A percentile compares a stretch with the other conserved stretches of the same genome.
These are phyloP conservation scores for Entomyzon cyanotis DNA, from an alignment of 2,113 vertebrate species.

Conservation along the genomic window DNA sequence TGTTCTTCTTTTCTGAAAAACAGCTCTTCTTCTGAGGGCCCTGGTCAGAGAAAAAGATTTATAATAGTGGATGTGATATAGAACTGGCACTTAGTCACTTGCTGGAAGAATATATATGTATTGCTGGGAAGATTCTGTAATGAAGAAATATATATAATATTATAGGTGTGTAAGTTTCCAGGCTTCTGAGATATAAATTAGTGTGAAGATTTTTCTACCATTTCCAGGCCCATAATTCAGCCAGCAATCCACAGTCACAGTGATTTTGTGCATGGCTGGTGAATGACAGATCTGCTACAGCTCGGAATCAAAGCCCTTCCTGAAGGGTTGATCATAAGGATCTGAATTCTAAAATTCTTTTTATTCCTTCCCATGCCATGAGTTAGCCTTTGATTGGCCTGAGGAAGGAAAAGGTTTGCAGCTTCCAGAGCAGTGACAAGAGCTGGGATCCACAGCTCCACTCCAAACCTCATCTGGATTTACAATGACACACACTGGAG, in stretches of 20 bases:
- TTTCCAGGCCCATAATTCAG: neutral
- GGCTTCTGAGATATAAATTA: neutral
- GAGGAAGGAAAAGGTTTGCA: neutral
- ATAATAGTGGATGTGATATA: neutral
- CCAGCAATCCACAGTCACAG: rapidly evolving
- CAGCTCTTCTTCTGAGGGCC: conserved; percentile 82
- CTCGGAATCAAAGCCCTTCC: neutral
- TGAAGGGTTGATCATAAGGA: neutral
- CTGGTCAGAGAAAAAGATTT: conserved; percentile 66
- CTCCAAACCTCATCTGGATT: neutral
- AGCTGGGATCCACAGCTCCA: neutral
- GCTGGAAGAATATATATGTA: neutral
- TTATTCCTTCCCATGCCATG: neutral
- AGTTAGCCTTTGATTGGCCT: neutral
- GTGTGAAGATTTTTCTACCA: neutral
- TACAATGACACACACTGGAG: neutral
- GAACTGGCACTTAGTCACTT: neutral
- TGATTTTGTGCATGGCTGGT: neutral
- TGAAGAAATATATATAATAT: neutral
- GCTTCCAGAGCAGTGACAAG: neutral
- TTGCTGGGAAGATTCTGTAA: neutral
- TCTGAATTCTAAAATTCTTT: neutral
- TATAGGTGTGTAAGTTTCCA: neutral
- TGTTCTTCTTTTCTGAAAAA: conserved; percentile 69
- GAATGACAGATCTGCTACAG: neutral